Evolutionary conservation across 2,113 vertebrate genomes (phyloP), one percentile per base, ranked within the genome.

Genomic region (Rhodinocichla rosea): DNA sequence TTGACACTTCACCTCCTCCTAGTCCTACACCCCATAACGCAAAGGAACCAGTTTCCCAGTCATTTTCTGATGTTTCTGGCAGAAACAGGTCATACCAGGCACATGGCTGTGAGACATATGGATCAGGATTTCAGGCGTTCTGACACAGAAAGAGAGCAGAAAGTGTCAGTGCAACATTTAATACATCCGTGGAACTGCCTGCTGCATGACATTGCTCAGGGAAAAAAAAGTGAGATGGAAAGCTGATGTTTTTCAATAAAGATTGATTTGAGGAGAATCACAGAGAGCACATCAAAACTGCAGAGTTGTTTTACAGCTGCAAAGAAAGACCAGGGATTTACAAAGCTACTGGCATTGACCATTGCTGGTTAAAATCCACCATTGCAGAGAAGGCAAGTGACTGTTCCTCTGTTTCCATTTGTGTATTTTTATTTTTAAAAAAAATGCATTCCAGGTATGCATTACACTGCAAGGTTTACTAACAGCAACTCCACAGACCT

Each of bases 31-130:
- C 68, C 52, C 7, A 3, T 13, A 74, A 77, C 7, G 71, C 71
- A 67, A 69, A 50, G 59, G 42, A 94, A 56, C 35, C 69, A 22
- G 59, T 55, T 74, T 89, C 92, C 75, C 63, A 68, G 63, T 21
- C n/a, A 71, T 83, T 62, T 83, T 77, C 89, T 91, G 92, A 95
- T 95, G 69, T 77, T 91, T 91, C 74, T 95, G 90, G 92, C 95
- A 86, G 73, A 89, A 90, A 89, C n/a, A 19, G 71, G 80, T 87
- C 78, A 74, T 42, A 45, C 35, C 57, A 56, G 80, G 62, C 90
- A 78, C 37, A 59, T 45, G 87, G 71, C 84, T 88, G 64, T 2
- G 3, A 85, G 71, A 83, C 74, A 53, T 19, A 76, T 10, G 73
- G 75, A 94, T 74, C 78, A 44, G 87, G 42, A 94, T 94, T 95